Evolutionary conservation across 2,797 vertebrate genomes (phyloP).

Genomic region (Mormyrops boulengeri): DNA sequence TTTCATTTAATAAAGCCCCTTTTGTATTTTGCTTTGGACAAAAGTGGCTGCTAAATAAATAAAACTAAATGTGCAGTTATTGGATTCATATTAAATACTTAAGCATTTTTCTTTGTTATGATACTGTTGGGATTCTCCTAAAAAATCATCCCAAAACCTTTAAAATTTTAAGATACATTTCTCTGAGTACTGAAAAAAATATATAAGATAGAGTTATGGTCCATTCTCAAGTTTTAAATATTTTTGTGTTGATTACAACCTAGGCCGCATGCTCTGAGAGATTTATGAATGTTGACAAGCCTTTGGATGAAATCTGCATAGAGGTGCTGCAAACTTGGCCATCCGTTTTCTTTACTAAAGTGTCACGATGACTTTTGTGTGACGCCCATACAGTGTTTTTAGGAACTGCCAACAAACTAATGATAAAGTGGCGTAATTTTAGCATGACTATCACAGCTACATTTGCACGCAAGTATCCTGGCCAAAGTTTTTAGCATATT

Average conservation of each 20-base stretch:
- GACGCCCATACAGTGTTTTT: neutral
- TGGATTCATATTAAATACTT: neutral
- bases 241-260: neutral
- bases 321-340: neutral
- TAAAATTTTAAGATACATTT: neutral
- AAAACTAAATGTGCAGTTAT: neutral
- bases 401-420: neutral
- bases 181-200: neutral
- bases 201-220: neutral
- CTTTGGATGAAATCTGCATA: neutral
- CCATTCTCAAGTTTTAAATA: neutral
- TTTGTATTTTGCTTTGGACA: neutral
- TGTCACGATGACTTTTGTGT: neutral
- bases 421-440: neutral
- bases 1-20: neutral
- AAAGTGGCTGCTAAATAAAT: neutral
- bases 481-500: neutral
- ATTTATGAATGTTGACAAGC: constrained; percentile 7
- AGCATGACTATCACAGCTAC: neutral
- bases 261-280: neutral
- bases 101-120: neutral
- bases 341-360: neutral
- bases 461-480: neutral
- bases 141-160: neutral
- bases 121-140: neutral